Base-by-base conservation (phyloP, 35 echinoderm and acorn worm genomes). In the Nesometra sesokonis region DNA sequence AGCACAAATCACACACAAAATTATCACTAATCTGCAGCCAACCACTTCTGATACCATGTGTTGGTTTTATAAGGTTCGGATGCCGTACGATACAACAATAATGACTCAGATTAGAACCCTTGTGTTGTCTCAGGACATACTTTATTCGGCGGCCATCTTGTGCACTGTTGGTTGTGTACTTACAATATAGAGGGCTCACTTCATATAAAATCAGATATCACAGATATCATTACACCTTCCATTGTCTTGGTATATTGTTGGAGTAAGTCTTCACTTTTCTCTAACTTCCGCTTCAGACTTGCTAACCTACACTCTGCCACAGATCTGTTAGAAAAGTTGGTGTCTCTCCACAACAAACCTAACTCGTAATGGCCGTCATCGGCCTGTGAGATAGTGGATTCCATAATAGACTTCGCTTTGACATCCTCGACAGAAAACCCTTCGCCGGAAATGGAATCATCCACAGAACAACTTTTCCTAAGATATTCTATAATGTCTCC, bases 341-440 rank as follows among this genome's bases (percentile, higher is more conserved):
- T 34, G 15, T 78, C 80, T 46, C 52, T 30, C 81, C 88, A 89
- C 82, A 84, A 35, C 35, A 89, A 57, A 11, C 47, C 33, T 29
- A 89, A 77, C 88, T 89, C 31, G 19, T 89, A 84, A 38, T 89
- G 81, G 57, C 87, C 80, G 47, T 89, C 80, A 15, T 32, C 32
- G 4, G 52, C 82, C 17, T 76, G 86, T n/a, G 30, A 89, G 0
- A 36, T 35, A 76, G 81, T 84, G 27, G 80, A 77, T 77, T 89
- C 9, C 27, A 89, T 46, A 40, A 84, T 89, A 30, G 36, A 31
- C 33, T 89, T 89, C 1, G 39, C 88, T 35, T 81, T 89, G 11
- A 33, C 21, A 57, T 89, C 52, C 43, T 88, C 67, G 47, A 88
- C 77, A 46, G 79, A 88, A 0, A 36, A 23, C 13, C 78, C 77